Base-by-base conservation (phyloP, 2,113 vertebrate species). In the Chaetura pelagica region DNA sequence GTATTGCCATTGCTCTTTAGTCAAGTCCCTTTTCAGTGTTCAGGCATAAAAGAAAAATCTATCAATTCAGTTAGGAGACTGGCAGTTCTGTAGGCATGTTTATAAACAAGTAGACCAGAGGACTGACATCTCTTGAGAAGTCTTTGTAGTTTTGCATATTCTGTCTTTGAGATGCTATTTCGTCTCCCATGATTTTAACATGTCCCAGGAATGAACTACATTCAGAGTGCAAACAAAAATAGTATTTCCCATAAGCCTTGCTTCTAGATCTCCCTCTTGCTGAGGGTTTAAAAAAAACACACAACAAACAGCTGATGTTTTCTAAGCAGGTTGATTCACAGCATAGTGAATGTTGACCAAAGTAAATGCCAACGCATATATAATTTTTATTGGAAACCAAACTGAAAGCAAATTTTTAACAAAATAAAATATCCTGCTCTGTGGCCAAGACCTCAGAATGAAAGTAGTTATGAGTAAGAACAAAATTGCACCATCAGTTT, bases 91-190 rank as follows among this genome's bases (percentile, higher is more conserved):
- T 92, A 84, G 46, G 76, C 42, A 88, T 79, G 51, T 83, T 67
- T 83, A 42, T 92, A 92, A 93, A 85, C 86, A 27, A 71, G 63
- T 15, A 90, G 51, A 92, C 79, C 51, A 94, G 72, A 94, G 85
- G 73, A 84, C 67, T 0, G 3, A 52, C 38, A 68, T 89, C 76
- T 69, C 84, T 55, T 63, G 86, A 75, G 90, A 92, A 78, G 29
- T 68, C 55, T 90, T 91, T 95, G 76, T 92, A 95, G 88, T 89
- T 95, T 76, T 85, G 49, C 0, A 0, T 66, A 76, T 83, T 93
- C 54, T 32, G 4, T 75, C 71, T 79, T 76, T 82, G 62, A 91
- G 62, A 77, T 63, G 34, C 18, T 64, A 3, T 34, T 72, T 91
- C 30, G 62, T 82, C 91, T 57, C 46, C 57, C 23, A 16, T 42